These are phyloP conservation scores for Chamaedrilus cognettii DNA, from an alignment of 2,888 invertebrate species.

Conservation along the genomic window DNA sequence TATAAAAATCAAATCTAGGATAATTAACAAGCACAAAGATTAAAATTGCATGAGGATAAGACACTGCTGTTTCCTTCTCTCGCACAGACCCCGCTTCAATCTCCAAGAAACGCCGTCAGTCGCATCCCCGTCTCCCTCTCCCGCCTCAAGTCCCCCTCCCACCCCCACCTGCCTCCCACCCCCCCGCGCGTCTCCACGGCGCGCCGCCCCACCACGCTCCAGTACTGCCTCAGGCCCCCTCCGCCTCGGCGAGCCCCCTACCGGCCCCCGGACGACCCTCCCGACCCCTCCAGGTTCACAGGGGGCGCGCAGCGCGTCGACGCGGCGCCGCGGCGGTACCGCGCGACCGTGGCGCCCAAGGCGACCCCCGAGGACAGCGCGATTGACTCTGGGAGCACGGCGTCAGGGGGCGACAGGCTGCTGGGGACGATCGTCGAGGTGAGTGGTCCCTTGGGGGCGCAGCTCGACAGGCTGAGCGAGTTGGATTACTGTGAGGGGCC, in stretches of 20 bases:
- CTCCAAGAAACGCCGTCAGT: too few relatives aligned
- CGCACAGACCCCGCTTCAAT: not conserved
- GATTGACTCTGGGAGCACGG: constrained; percentile 26
- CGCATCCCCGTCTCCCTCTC: not conserved
- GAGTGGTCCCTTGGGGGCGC: not conserved
- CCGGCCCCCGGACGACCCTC: not conserved
- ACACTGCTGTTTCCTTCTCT: too few relatives aligned
- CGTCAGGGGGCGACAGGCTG: constrained; percentile 10
- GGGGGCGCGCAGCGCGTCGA: not conserved
- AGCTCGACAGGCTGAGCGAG: not conserved
- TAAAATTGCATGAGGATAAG: too few relatives aligned
- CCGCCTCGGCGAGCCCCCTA: constrained; percentile 5
- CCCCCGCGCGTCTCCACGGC: constrained; percentile 1
- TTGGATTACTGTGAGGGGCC: not conserved
- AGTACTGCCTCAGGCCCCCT: constrained; percentile 23
- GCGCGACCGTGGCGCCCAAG: constrained; percentile 28
- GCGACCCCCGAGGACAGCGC: constrained; percentile 37
- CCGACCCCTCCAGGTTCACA: not conserved
- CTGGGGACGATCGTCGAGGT: not conserved
- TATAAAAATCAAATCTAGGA: too few relatives aligned
- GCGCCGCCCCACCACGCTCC: constrained; percentile 26
- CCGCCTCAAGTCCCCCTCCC: not conserved
- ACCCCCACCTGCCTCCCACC: not conserved
- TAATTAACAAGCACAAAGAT: too few relatives aligned
- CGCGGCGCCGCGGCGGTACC: not conserved